A percentile compares a stretch with the other conserved stretches of the same genome.
phyloP scores from a whole-genome alignment of 2,113 vertebrate genomes.

The Mandrillus leucophaeus region DNA sequence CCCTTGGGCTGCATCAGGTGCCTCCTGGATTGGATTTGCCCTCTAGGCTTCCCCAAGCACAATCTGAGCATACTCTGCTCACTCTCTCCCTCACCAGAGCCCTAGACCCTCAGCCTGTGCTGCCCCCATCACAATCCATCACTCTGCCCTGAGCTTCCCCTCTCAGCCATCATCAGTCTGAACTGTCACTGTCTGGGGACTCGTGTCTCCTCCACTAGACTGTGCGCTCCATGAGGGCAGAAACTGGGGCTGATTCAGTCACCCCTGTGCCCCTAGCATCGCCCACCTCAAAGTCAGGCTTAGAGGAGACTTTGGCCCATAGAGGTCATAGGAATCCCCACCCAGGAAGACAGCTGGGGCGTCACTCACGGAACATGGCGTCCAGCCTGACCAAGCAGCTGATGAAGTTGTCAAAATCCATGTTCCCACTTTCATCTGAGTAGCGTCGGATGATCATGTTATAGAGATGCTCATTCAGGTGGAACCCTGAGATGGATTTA shows the following conservation, averaged over 20 bases:
- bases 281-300: not conserved
- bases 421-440: slow-evolving; percentile 89
- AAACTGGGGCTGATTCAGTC: not conserved
- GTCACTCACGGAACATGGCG: slow-evolving; percentile 93
- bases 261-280: not conserved
- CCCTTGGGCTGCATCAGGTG: not conserved
- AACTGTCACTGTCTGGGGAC: not conserved
- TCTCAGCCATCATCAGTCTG: not conserved
- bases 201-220: not conserved
- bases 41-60: not conserved
- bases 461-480: slow-evolving; percentile 88
- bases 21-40: not conserved
- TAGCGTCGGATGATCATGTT: slow-evolving; percentile 91
- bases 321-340: not conserved
- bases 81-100: not conserved
- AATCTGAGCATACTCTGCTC: not conserved
- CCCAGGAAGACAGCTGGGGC: not conserved
- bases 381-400: slow-evolving; percentile 94
- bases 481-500: slow-evolving; percentile 85
- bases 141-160: not conserved
- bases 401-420: slow-evolving; percentile 97
- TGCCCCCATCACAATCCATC: not conserved
- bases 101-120: not conserved
- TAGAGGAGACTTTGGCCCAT: not conserved
- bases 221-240: not conserved